phyloP scores from a whole-genome alignment of 1,140 invertebrate species.

The Aphaenogaster floridana region DNA sequence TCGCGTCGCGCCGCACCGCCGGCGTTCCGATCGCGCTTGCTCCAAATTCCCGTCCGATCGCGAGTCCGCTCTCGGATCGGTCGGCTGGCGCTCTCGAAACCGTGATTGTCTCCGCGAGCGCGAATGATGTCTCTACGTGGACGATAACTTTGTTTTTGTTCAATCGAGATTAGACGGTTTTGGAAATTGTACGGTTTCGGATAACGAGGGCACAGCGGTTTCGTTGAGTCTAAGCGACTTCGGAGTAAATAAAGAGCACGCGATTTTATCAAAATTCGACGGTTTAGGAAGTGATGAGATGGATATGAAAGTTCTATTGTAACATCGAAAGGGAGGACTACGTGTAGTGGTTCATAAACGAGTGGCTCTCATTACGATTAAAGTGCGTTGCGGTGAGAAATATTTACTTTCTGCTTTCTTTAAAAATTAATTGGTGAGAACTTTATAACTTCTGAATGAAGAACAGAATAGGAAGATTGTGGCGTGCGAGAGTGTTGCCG shows the following conservation, averaged over 20 bases:
- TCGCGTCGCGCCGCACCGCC: slow-evolving; percentile 5
- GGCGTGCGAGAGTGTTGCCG: not conserved
- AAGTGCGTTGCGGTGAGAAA: not conserved
- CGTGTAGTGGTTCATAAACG: not conserved
- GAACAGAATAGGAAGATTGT: not conserved
- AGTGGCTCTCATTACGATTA: not conserved
- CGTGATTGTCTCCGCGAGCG: slow-evolving; percentile 29
- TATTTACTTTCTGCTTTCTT: not conserved
- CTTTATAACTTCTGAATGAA: not conserved
- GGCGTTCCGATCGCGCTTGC: slow-evolving; percentile 47
- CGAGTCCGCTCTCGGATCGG: slow-evolving; percentile 35
- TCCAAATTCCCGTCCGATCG: slow-evolving; percentile 25
- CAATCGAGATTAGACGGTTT: not conserved
- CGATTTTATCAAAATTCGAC: not conserved
- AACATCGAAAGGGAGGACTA: not conserved
- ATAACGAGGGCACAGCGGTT: not conserved
- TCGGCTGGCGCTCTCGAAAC: slow-evolving; percentile 7
- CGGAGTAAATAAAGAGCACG: not conserved
- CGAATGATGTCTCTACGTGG: not conserved
- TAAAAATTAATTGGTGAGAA: not conserved
- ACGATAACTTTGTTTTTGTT: not conserved
- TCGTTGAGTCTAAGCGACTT: not conserved
- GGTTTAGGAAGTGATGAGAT: not conserved
- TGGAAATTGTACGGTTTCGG: not conserved
- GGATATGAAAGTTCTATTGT: not conserved